Evolutionary conservation across 2,888 invertebrate species (phyloP).

Genomic region (Meteorus cinctellus): DNA sequence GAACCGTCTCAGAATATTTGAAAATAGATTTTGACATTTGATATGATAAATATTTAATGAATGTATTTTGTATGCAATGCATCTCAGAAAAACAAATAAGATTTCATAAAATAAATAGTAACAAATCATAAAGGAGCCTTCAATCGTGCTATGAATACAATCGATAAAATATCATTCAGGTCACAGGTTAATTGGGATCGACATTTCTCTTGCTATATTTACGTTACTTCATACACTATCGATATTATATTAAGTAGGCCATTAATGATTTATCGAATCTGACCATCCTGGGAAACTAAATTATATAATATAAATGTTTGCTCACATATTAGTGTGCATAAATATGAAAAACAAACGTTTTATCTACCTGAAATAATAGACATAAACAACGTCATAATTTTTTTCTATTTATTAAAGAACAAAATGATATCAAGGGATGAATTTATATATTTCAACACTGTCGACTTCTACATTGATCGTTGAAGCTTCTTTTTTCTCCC

Average conservation of each 20-base stretch:
- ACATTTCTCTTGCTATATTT: conserved; percentile 21
- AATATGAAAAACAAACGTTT: not conserved
- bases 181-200: conserved; percentile 45
- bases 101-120: conserved; percentile 9
- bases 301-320: not conserved
- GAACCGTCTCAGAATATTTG: too few species aligned
- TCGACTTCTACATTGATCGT: too few species aligned
- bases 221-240: not conserved
- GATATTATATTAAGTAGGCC: conserved; percentile 28
- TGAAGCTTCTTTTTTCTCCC: too few species aligned
- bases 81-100: not conserved
- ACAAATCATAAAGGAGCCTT: not conserved
- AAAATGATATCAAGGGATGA: too few species aligned
- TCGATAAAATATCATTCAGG: conserved; percentile 35
- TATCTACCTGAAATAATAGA: too few species aligned
- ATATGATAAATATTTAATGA: not conserved
- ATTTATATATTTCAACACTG: too few species aligned
- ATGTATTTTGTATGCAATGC: not conserved
- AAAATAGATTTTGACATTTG: too few species aligned
- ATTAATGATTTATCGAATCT: conserved; percentile 29
- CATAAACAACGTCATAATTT: too few species aligned
- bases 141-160: conserved; percentile 25
- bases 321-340: not conserved
- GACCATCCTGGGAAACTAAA: not conserved
- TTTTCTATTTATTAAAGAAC: too few species aligned